Percentiles rank a stretch among this genome's conserved stretches.
Evolutionary conservation across 37 sponge, comb jelly and placozoan species (phyloP).

Genomic region (Crambe crambe): DNA sequence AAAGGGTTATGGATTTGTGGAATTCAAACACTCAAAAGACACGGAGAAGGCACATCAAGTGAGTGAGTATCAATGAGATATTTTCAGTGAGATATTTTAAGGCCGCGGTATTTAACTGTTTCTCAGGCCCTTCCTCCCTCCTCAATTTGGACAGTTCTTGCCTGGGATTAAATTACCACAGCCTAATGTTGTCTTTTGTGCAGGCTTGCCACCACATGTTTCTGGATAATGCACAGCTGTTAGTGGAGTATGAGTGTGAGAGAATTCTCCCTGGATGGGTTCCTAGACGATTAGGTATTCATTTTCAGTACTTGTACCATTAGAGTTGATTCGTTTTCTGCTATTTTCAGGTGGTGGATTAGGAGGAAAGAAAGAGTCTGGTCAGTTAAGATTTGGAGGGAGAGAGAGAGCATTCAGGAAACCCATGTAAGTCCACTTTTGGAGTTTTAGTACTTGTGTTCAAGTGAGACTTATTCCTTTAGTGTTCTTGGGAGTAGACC

Average conservation of each 20-base stretch:
- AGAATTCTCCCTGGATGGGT: conserved; percentile 86
- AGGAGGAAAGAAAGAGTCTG: conserved; percentile 97
- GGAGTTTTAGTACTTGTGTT: neutral
- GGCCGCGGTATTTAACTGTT: too few species aligned
- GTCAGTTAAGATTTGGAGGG: conserved; percentile 98
- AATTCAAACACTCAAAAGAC: conserved; percentile 55
- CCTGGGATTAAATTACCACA: too few species aligned
- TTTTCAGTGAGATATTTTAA: too few species aligned
- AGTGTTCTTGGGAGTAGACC: conserved; percentile 17
- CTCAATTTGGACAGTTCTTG: too few species aligned
- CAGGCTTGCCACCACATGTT: conserved; percentile 49
- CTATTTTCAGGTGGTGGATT: conserved; percentile 89
- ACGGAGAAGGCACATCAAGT: conserved; percentile 72
- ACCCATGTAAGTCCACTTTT: conserved; percentile 67
- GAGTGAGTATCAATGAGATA: neutral
- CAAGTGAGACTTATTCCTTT: neutral
- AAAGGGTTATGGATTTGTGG: conserved; percentile 87
- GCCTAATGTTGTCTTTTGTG: too few species aligned
- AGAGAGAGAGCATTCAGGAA: conserved; percentile 87
- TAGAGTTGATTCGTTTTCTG: neutral
- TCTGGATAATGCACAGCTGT: conserved; percentile 67
- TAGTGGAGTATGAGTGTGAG: conserved; percentile 89
- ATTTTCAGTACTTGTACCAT: too few species aligned
- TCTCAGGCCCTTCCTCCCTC: too few species aligned
- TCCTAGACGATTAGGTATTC: conserved; percentile 89